These are phyloP conservation scores for Laodelphax striatellus DNA, from an alignment of 1,140 invertebrate genomes.

Conservation along the genomic window DNA sequence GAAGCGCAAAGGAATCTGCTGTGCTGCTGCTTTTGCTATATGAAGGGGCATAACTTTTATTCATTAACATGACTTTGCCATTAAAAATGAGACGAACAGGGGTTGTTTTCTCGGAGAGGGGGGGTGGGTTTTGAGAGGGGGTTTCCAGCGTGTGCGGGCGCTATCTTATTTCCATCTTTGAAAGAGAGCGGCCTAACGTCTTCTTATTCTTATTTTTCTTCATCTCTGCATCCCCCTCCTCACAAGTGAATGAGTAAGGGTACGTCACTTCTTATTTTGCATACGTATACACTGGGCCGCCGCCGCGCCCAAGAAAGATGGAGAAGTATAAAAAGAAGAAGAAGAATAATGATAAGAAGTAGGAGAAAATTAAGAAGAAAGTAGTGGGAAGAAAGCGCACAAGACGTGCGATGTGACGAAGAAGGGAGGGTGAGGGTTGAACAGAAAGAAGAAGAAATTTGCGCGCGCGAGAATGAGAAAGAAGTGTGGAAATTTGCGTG, in stretches of 20 bases:
- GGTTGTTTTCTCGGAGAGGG: too few relatives aligned
- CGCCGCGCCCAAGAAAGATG: background rate
- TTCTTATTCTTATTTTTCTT: background rate
- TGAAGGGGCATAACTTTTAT: slow-evolving; percentile 3
- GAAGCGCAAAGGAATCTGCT: background rate
- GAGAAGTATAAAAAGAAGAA: slow-evolving; percentile 1
- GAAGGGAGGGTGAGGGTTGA: background rate
- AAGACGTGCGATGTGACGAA: background rate
- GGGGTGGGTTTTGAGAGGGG: background rate
- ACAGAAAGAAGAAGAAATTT: background rate
- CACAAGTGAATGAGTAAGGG: background rate
- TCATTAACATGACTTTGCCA: slow-evolving; percentile 3
- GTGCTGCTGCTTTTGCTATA: background rate
- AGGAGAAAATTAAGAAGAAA: slow-evolving; percentile 2
- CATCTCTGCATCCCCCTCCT: too few relatives aligned
- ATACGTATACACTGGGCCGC: slow-evolving; percentile 3
- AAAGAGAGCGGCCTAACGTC: background rate
- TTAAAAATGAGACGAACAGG: background rate
- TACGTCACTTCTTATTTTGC: slow-evolving; percentile 16
- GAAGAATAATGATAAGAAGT: slow-evolving; percentile 1
- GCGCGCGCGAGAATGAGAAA: slow-evolving; percentile 11
- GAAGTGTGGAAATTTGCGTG: slow-evolving; percentile 11
- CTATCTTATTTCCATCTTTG: slow-evolving; percentile 4
- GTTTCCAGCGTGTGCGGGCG: background rate
- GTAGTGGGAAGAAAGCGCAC: slow-evolving; percentile 1